Evolutionary conservation across 2,888 invertebrate species (phyloP).

Genomic region (Eulithis prunata): DNA sequence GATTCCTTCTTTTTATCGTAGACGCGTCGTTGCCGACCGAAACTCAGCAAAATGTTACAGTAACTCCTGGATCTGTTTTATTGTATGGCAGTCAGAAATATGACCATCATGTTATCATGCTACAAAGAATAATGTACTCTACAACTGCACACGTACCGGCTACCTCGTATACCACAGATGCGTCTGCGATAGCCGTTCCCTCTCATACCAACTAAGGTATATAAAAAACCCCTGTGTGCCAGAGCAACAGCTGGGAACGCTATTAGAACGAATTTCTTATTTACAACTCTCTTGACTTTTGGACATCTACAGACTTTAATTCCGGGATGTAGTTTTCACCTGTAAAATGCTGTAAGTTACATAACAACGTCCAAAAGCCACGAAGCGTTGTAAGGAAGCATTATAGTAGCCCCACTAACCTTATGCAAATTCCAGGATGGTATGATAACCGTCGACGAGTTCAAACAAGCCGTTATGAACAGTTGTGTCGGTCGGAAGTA

Average conservation of each 20-base stretch:
- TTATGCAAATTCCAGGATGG: slow-evolving; percentile 86
- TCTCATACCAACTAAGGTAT: not conserved
- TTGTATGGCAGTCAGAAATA: no score
- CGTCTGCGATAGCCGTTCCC: not conserved
- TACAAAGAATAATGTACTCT: no score
- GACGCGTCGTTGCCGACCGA: no score
- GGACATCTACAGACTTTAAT: not conserved
- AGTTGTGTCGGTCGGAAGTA: slow-evolving; percentile 91
- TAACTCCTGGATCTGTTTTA: no score
- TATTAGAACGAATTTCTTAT: not conserved
- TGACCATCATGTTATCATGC: no score
- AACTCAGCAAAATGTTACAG: no score
- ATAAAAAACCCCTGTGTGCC: not conserved
- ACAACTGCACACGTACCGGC: no score
- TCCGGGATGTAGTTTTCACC: not conserved
- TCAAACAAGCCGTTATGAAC: slow-evolving; percentile 91
- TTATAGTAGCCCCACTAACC: not conserved
- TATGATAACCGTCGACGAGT: slow-evolving; percentile 91
- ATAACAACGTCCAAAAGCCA: not conserved
- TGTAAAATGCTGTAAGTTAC: no score
- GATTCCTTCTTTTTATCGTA: no score
- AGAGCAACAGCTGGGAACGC: slow-evolving; percentile 4
- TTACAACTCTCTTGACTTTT: not conserved
- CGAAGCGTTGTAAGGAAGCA: not conserved
- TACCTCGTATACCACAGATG: no score